These are phyloP conservation scores for Chironomus tepperi DNA, from an alignment of 1,140 invertebrate species.

Conservation along the genomic window DNA sequence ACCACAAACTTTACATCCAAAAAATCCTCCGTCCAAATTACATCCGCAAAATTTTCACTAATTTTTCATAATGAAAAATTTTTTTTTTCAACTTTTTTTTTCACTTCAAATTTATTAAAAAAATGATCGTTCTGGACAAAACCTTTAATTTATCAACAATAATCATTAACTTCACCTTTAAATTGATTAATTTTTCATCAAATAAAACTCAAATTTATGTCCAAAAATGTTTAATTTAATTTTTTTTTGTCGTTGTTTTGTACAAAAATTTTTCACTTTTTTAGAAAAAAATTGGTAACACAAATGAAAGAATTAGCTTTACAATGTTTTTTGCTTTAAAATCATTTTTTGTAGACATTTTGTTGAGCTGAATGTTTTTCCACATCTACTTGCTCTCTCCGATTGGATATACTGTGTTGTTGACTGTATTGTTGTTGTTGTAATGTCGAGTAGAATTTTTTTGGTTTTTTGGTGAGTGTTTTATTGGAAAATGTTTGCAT, in stretches of 20 bases:
- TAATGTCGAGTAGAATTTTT: too few species aligned
- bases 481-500: too few species aligned
- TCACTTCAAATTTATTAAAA: neutral
- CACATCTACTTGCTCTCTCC: too few species aligned
- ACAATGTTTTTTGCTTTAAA: neutral
- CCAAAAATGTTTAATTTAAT: neutral
- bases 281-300: neutral
- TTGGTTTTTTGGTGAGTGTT: too few species aligned
- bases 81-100: neutral
- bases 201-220: neutral
- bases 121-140: neutral
- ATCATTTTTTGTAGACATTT: too few species aligned
- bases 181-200: neutral
- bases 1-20: neutral
- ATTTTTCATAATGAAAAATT: neutral
- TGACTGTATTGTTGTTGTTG: too few species aligned
- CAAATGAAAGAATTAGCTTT: constrained; percentile 8
- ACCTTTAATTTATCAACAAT: neutral
- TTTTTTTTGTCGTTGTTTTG: neutral
- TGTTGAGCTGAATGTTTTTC: too few species aligned
- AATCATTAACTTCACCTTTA: neutral
- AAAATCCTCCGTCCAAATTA: neutral
- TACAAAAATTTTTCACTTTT: neutral
- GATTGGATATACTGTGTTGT: too few species aligned
- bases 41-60: neutral